Percentiles rank a stretch among this genome's conserved stretches.
Conservation (phyloP, 2,888 invertebrate genomes). For the Drosophila antonietae region DNA sequence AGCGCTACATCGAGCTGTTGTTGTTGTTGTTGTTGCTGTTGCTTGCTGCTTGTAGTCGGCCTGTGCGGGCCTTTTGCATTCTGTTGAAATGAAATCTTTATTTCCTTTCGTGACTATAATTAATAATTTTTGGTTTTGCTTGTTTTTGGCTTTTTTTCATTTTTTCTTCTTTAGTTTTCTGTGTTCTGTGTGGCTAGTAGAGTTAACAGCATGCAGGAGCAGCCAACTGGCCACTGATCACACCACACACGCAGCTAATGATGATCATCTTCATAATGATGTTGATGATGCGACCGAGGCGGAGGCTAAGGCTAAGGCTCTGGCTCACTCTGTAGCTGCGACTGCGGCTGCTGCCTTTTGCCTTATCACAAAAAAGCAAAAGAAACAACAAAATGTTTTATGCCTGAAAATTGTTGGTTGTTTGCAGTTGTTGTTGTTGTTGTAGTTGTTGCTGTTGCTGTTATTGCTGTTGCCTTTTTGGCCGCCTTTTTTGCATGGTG, state of each 20-base stretch:
- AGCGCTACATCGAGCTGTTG: constrained; percentile 59
- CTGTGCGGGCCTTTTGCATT: constrained; percentile 72
- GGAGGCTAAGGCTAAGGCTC: not conserved
- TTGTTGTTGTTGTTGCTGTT: constrained; percentile 20
- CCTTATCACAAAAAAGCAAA: constrained; percentile 42
- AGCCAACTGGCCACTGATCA: constrained; percentile 64
- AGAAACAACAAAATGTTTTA: constrained; percentile 69
- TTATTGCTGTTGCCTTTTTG: constrained; percentile 43
- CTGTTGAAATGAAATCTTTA: constrained; percentile 82
- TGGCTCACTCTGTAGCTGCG: not conserved
- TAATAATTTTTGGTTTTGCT: constrained; percentile 75
- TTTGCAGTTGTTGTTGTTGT: constrained; percentile 24
- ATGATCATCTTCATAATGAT: constrained; percentile 47
- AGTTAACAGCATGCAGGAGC: constrained; percentile 44
- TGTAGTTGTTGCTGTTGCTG: constrained; percentile 31
- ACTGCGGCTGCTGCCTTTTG: constrained; percentile 18
- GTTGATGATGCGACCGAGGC: constrained; percentile 24
- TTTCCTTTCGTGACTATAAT: constrained; percentile 84
- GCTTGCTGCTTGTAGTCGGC: constrained; percentile 21
- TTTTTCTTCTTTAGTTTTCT: constrained; percentile 23
- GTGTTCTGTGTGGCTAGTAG: constrained; percentile 44
- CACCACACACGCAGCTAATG: constrained; percentile 73
- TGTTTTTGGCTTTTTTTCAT: constrained; percentile 37
- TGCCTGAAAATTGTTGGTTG: constrained; percentile 71
- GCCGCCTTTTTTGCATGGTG: constrained; percentile 66